Evolutionary conservation across 2,113 vertebrate species (phyloP).

Genomic region (Oxyruncus cristatus): DNA sequence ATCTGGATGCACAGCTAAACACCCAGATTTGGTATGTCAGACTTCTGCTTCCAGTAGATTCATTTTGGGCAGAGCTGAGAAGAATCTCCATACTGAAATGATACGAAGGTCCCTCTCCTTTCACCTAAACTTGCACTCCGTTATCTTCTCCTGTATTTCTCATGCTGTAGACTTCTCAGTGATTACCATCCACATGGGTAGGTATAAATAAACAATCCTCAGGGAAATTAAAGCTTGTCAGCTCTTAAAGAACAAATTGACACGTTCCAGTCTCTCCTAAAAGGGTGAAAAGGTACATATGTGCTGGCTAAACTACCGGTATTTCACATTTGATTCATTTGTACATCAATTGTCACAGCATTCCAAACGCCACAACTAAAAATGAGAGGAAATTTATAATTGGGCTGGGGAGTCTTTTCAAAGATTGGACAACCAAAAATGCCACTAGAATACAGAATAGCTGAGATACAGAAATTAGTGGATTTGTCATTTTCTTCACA

Average conservation of each 20-base stretch:
- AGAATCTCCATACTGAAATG: not conserved
- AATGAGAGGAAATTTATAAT: not conserved
- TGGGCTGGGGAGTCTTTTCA: not conserved
- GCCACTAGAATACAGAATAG: not conserved
- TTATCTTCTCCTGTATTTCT: not conserved
- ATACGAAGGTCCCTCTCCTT: not conserved
- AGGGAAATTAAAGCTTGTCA: not conserved
- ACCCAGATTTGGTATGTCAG: fast-evolving
- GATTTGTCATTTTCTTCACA: not conserved
- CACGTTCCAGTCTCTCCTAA: not conserved
- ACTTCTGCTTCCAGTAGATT: not conserved
- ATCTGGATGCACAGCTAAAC: not conserved
- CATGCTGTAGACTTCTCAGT: not conserved
- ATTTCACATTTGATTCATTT: not conserved
- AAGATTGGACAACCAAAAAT: not conserved
- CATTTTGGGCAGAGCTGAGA: not conserved
- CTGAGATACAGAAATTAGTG: not conserved
- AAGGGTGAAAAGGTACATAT: not conserved
- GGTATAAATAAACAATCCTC: not conserved
- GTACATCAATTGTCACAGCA: not conserved
- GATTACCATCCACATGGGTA: not conserved
- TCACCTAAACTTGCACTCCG: not conserved
- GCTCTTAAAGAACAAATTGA: not conserved
- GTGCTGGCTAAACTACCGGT: not conserved
- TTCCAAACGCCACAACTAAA: not conserved